phyloP scores from a whole-genome alignment of 2,888 invertebrate species.

The Cheilosia grossa region DNA sequence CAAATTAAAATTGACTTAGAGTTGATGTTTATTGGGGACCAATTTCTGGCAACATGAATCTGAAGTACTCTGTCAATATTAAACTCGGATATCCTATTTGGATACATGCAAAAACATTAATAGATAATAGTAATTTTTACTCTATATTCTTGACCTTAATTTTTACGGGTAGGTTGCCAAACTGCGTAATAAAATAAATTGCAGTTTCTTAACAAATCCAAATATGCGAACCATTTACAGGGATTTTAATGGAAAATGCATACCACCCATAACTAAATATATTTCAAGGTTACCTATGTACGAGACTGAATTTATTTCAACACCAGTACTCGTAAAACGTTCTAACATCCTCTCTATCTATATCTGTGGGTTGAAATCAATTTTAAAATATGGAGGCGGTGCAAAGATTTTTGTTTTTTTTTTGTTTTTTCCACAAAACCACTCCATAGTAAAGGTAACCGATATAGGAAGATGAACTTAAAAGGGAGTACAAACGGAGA shows the following conservation, averaged over 20 bases:
- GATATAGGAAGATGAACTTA: slow-evolving; percentile 4
- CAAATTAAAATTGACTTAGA: not conserved
- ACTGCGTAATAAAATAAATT: too few relatives aligned
- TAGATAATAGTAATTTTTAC: too few relatives aligned
- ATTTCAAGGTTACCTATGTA: too few relatives aligned
- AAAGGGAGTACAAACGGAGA: slow-evolving; percentile 5
- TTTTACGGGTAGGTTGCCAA: too few relatives aligned
- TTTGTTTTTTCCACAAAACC: slow-evolving; percentile 21
- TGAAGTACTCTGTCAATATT: slow-evolving; percentile 18
- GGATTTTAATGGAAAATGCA: too few relatives aligned
- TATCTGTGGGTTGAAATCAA: slow-evolving; percentile 15
- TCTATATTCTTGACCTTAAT: too few relatives aligned
- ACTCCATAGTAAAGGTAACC: slow-evolving; percentile 33
- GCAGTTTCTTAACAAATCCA: too few relatives aligned
- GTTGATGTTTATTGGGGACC: not conserved
- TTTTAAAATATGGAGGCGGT: slow-evolving; percentile 18
- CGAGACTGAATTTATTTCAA: too few relatives aligned
- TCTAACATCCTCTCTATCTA: not conserved
- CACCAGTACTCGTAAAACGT: not conserved
- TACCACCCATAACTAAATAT: too few relatives aligned
- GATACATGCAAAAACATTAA: not conserved
- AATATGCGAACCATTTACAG: too few relatives aligned
- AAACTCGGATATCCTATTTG: not conserved
- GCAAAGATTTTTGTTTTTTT: slow-evolving; percentile 1
- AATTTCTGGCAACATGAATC: slow-evolving; percentile 52